Percentiles rank a stretch among this genome's conserved stretches.
phyloP scores from a whole-genome alignment of 2,113 vertebrate species.

The Brienomyrus brachyistius region DNA sequence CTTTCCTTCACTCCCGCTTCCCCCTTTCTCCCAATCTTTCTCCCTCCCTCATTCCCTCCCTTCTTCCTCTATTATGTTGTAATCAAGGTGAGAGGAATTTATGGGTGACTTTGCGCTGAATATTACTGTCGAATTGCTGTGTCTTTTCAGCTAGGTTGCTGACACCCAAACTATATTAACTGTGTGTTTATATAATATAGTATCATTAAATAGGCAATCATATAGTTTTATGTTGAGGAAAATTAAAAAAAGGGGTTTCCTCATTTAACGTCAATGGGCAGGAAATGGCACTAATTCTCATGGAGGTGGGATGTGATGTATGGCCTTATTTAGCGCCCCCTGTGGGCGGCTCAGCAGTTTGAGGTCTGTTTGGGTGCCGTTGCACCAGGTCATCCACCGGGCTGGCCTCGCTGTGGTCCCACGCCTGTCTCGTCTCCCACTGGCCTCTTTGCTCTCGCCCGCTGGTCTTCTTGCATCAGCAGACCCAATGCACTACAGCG shows the following conservation, averaged over 20 bases:
- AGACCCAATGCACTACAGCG: background rate
- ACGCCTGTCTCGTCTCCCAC: background rate
- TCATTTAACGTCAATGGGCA: background rate
- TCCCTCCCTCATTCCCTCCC: background rate
- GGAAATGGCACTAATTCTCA: background rate
- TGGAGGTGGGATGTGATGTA: background rate
- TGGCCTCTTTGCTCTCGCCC: background rate
- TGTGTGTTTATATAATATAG: background rate
- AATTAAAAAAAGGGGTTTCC: background rate
- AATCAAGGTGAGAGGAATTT: background rate
- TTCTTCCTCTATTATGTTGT: background rate
- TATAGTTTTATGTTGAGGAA: conserved; percentile 2
- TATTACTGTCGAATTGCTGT: background rate
- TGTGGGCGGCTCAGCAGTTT: background rate
- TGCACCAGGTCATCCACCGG: background rate
- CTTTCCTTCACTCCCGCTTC: background rate
- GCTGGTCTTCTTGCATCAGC: background rate
- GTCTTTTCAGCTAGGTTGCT: background rate
- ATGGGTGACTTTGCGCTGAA: conserved; percentile 4
- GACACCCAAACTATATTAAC: background rate
- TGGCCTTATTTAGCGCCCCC: background rate
- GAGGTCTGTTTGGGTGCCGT: background rate
- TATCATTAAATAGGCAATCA: background rate
- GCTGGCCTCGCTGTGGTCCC: background rate
- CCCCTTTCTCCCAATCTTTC: background rate